Evolutionary conservation across 2,888 invertebrate species (phyloP).

Genomic region (Ormyrus nitidulus): DNA sequence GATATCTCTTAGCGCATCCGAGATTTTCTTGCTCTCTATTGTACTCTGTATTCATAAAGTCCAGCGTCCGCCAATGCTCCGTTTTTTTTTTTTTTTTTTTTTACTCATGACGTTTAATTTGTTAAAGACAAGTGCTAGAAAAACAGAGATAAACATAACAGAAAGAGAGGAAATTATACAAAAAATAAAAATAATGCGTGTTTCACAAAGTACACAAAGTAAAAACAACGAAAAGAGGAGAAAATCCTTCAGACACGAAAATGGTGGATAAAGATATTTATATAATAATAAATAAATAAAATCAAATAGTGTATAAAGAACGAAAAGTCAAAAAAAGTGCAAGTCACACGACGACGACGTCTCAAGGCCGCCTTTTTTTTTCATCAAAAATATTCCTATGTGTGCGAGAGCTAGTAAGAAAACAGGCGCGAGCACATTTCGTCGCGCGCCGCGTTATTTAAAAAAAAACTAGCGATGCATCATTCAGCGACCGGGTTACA

Average conservation of each 20-base stretch:
- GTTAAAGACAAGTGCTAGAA: slow-evolving; percentile 54
- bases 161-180: slow-evolving; percentile 51
- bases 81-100: slow-evolving; percentile 21
- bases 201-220: slow-evolving; percentile 60
- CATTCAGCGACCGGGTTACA: no score
- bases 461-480: no score
- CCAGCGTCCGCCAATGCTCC: slow-evolving; percentile 24
- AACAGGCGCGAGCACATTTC: slow-evolving; percentile 23
- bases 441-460: neutral
- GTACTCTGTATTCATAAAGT: slow-evolving; percentile 2
- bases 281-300: slow-evolving; percentile 58
- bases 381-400: slow-evolving; percentile 54
- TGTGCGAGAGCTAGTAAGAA: slow-evolving; percentile 42
- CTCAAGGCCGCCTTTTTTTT: slow-evolving; percentile 64
- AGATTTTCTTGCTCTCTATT: slow-evolving; percentile 25
- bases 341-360: slow-evolving; percentile 66
- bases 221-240: slow-evolving; percentile 41
- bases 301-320: slow-evolving; percentile 54
- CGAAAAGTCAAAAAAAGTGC: slow-evolving; percentile 66
- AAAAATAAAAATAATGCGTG: slow-evolving; percentile 59
- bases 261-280: slow-evolving; percentile 51
- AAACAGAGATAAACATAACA: slow-evolving; percentile 56
- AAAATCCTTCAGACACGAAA: slow-evolving; percentile 59
- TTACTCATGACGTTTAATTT: slow-evolving; percentile 46
- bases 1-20: neutral